Evolutionary conservation across 1,140 invertebrate genomes (phyloP), one percentile per base, ranked within the genome.

Genomic region (Homalodisca vitripennis): DNA sequence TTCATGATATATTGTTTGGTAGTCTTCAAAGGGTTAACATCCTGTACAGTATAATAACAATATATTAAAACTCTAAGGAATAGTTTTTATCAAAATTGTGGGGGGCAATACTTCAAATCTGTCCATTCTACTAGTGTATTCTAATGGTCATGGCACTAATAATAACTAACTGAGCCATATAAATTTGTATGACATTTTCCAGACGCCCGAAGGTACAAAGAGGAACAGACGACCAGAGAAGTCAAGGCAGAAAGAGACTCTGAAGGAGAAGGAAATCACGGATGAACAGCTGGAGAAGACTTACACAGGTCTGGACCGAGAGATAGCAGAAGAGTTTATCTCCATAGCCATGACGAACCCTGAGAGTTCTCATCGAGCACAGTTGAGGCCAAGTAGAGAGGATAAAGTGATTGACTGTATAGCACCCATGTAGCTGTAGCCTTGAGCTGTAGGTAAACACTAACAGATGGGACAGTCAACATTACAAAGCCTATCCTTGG

Each of bases 241-340:
- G 10, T 13, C 20, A 14, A 14, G 22, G 30, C 22, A 66, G 10
- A 34, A 20, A 20, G 22, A 65, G 31, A 24, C 14, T 20, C 29
- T n/a, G 29, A 70, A 70, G 47, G 30, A 12, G 31, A 66, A 34
- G 13, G 66, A 55, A 57, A 70, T 72, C 10, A 74, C 71, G 13
- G 71, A 71, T 2, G 71, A 71, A 55, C 81, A 84, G 70, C 74
- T 85, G n/a, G 78, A 82, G 1, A 80, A 79, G 55, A 83, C 83
- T 1, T 86, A 85, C 70, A 85, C 84, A 0, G 84, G 84, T n/a
- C 75, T 86, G 47, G 84, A 86, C 72, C 80, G 84, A 46, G 83
- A 80, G 72, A 82, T 85, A 22, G 84, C 84, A 0, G 84, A 85
- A 67, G 83, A 84, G 70, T 86, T 85, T 71, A 86, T 86, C 47